Conservation (phyloP, 2,888 invertebrate genomes). For the Pyralis farinalis region DNA sequence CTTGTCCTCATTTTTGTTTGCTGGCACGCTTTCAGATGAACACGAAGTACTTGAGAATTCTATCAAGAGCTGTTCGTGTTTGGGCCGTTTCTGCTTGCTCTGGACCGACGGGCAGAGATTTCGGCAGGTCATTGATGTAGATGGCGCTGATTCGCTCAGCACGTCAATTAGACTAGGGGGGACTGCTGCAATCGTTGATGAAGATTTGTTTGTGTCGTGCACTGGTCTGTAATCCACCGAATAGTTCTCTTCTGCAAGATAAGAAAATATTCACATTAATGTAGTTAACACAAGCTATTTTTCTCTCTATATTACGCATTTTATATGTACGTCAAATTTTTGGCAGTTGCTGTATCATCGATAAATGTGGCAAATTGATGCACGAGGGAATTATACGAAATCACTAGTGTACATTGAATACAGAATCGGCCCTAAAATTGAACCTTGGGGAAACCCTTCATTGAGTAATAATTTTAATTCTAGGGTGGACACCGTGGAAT, state of each 20-base stretch:
- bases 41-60: slow-evolving; percentile 56
- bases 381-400: no score
- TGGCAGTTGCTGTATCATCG: no score
- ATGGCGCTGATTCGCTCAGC: slow-evolving; percentile 51
- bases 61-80: slow-evolving; percentile 49
- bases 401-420: no score
- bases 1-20: slow-evolving; percentile 16
- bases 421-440: no score
- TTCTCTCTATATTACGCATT: no score
- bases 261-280: no score
- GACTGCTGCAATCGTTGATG: slow-evolving; percentile 15
- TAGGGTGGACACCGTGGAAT: no score
- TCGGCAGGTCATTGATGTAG: slow-evolving; percentile 42
- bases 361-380: no score
- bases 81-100: slow-evolving; percentile 33
- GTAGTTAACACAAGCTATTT: no score
- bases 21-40: slow-evolving; percentile 24
- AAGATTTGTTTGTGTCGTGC: slow-evolving; percentile 21
- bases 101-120: slow-evolving; percentile 44
- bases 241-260: slow-evolving; percentile 39
- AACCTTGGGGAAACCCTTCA: no score
- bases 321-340: no score
- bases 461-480: no score
- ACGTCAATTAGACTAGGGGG: slow-evolving; percentile 52
- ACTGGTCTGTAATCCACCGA: slow-evolving; percentile 44